Conservation (phyloP, 2,888 invertebrate species). For the Drosophila pseudotakahashii region DNA sequence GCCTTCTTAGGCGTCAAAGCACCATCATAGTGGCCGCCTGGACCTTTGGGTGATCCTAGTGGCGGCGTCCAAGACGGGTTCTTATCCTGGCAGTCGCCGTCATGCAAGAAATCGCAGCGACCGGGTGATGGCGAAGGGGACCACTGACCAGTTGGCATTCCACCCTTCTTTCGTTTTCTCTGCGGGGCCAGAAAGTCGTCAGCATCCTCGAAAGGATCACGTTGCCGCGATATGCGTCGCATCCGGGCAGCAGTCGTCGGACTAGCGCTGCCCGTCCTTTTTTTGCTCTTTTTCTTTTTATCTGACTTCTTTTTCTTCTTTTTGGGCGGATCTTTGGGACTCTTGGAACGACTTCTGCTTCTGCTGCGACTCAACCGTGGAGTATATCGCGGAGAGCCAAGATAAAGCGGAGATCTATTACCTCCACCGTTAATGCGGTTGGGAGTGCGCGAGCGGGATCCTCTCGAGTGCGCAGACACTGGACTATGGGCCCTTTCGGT, state of each 20-base stretch:
- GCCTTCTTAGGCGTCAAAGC: slow-evolving; percentile 74
- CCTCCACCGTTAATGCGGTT: slow-evolving; percentile 68
- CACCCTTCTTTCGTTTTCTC: slow-evolving; percentile 65
- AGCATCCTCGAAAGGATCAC: slow-evolving; percentile 74
- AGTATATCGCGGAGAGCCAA: slow-evolving; percentile 78
- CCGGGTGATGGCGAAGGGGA: slow-evolving; percentile 85
- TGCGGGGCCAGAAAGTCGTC: slow-evolving; percentile 70
- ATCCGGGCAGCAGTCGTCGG: slow-evolving; percentile 60
- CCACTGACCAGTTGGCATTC: slow-evolving; percentile 56
- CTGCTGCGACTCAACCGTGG: slow-evolving; percentile 81
- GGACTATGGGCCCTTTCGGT: slow-evolving; percentile 63
- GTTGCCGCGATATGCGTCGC: slow-evolving; percentile 76
- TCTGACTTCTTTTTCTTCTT: slow-evolving; percentile 78
- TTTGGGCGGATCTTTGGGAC: slow-evolving; percentile 70
- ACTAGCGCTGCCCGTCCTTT: slow-evolving; percentile 65
- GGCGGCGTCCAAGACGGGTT: slow-evolving; percentile 88
- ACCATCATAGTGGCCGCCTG: slow-evolving; percentile 49
- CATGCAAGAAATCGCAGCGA: slow-evolving; percentile 63
- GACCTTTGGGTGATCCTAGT: slow-evolving; percentile 78
- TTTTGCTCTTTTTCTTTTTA: slow-evolving; percentile 77
- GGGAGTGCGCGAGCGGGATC: slow-evolving; percentile 80
- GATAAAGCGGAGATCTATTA: slow-evolving; percentile 50
- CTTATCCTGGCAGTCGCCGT: slow-evolving; percentile 56
- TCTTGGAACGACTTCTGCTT: slow-evolving; percentile 79
- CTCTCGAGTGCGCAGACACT: slow-evolving; percentile 78